Percentiles rank a stretch among this genome's conserved stretches.
Evolutionary conservation across 2,797 vertebrate species (phyloP).

Genomic region (Remorina albescens): DNA sequence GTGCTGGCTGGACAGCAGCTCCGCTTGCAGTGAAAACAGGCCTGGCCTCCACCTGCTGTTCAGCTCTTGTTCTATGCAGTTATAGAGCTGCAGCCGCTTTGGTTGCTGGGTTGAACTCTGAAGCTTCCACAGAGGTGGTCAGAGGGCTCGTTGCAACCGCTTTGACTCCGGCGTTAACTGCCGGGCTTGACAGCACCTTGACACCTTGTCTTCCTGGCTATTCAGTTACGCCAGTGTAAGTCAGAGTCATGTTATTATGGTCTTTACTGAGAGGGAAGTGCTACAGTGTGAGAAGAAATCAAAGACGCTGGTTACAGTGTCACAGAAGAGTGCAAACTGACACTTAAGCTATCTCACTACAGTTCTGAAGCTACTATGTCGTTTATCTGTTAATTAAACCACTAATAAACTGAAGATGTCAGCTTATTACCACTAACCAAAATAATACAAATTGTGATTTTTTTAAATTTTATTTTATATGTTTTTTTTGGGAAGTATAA

Average conservation of each 20-base stretch:
- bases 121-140: slow-evolving; percentile 46
- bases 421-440: background rate
- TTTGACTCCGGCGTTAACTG: slow-evolving; percentile 46
- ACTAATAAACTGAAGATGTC: background rate
- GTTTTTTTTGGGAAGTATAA: background rate
- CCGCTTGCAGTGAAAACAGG: slow-evolving; percentile 39
- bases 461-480: background rate
- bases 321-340: slow-evolving; percentile 10
- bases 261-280: slow-evolving; percentile 20
- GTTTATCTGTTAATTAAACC: slow-evolving; percentile 32
- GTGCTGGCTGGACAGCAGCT: slow-evolving; percentile 33
- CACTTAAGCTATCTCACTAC: slow-evolving; percentile 10
- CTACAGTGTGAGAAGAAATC: slow-evolving; percentile 8
- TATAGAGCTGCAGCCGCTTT: slow-evolving; percentile 50
- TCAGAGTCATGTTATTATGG: slow-evolving; percentile 12
- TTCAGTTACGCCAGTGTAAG: slow-evolving; percentile 41
- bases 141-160: slow-evolving; percentile 32
- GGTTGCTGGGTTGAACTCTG: slow-evolving; percentile 37
- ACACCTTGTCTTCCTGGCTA: slow-evolving; percentile 31
- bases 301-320: background rate
- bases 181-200: slow-evolving; percentile 41
- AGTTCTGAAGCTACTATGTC: background rate
- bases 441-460: background rate
- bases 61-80: slow-evolving; percentile 49
- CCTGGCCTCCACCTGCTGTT: slow-evolving; percentile 73